Base-by-base conservation (phyloP, 2,888 invertebrate genomes). In the Noctua janthina region DNA sequence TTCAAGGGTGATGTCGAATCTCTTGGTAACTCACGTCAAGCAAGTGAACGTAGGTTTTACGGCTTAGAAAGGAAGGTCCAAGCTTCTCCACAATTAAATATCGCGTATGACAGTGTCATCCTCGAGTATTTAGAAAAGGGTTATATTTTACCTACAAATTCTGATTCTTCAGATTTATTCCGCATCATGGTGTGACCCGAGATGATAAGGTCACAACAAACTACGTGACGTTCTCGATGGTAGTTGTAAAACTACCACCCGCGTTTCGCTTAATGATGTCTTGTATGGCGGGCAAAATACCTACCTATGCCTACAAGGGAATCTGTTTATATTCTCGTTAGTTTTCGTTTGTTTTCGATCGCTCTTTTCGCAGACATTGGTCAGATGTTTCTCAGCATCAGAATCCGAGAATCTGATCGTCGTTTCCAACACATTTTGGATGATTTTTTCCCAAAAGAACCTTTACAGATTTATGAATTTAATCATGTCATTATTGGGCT, bases 241-340 rank as follows among this genome's bases (percentile, higher is more conserved):
- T 46, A 46, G 46, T 39, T 39, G 5, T 39, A 39, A 39, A 39
- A 39, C 39, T 39, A 39, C 39, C 39, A 39, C 43, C 49, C 15
- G 15, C 15, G 49, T 49, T 20, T 79, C 80, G 17, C 59, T 86
- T 15, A 85, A 86, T 70, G 85, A 87, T 76, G 35, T 87, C 84
- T 62, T 62, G 62, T 62, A 59, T n/a, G 29, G 15, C 15, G 49
- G 49, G 49, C 17, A 51, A 51, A 62, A 88, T 29, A 29, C 29
- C 29, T 29, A 29, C 29, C 29, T 29, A 29, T 29, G 29, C 73
- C 54, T 88, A 49, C 87, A 87, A 73, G 73, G 76, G 35, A 81
- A 87, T 76, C 81, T 88, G 70, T 87, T 86, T 69, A 69, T 15
- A 87, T 88, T 59, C 73, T 72, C 81, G 87, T 23, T 75, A 86